These are phyloP conservation scores for Drosophila lowei DNA, from an alignment of 1,140 invertebrate genomes.

Conservation along the genomic window DNA sequence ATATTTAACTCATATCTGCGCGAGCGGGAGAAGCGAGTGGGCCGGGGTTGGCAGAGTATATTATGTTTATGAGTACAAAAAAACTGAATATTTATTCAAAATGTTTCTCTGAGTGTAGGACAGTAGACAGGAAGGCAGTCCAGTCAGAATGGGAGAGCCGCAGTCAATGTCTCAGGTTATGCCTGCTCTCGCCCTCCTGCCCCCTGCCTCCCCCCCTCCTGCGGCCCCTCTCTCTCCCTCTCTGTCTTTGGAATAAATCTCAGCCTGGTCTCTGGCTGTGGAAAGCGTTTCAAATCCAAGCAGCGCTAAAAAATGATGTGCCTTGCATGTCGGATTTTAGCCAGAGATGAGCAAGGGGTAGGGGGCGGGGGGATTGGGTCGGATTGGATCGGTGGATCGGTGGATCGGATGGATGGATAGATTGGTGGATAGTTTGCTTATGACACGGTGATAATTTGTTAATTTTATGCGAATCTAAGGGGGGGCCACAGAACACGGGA, in stretches of 20 bases:
- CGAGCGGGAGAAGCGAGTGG: no score
- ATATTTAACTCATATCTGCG: no score
- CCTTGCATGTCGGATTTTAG: slow-evolving; percentile 42
- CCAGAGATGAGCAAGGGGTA: neutral
- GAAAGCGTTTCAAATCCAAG: slow-evolving; percentile 49
- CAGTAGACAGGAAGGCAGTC: neutral
- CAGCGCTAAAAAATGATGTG: slow-evolving; percentile 34
- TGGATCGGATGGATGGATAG: neutral
- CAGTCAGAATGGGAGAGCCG: slow-evolving; percentile 3
- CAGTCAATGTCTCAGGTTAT: slow-evolving; percentile 39
- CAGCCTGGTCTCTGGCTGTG: slow-evolving; percentile 21
- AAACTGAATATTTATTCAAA: no score
- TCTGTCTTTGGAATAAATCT: slow-evolving; percentile 31
- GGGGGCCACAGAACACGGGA: slow-evolving; percentile 10
- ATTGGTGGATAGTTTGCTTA: neutral
- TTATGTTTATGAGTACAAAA: no score
- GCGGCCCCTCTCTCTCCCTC: neutral
- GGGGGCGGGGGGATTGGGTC: no score
- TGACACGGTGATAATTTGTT: slow-evolving; percentile 45
- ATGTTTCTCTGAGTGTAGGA: no score
- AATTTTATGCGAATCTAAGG: slow-evolving; percentile 41
- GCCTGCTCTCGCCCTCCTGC: neutral
- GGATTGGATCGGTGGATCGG: slow-evolving; percentile 1
- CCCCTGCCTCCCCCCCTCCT: neutral
- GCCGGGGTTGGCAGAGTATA: no score